A percentile compares a stretch with the other conserved stretches of the same genome.
Conservation (phyloP, 1,140 invertebrate genomes). For the Thaumetopoea pityocampa region DNA sequence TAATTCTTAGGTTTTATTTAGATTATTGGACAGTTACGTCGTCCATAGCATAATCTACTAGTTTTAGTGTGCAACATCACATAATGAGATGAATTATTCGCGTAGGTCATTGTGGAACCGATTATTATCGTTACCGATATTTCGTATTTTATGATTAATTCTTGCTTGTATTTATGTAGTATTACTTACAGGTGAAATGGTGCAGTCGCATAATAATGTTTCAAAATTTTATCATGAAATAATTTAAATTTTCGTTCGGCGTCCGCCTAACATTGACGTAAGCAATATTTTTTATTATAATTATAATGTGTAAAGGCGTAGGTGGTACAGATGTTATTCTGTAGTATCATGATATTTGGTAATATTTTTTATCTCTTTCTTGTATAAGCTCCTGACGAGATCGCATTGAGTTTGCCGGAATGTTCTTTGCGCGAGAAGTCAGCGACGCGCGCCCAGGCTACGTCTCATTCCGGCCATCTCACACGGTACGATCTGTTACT, state of each 20-base stretch:
- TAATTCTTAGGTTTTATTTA: constrained; percentile 30
- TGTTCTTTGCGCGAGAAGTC: too few species aligned
- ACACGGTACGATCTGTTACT: too few species aligned
- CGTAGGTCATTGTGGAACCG: constrained; percentile 29
- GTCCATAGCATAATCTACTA: constrained; percentile 44
- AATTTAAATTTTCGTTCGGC: constrained; percentile 21
- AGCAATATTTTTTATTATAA: constrained; percentile 34
- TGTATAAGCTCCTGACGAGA: too few species aligned
- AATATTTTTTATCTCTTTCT: too few species aligned
- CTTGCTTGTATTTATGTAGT: constrained; percentile 21
- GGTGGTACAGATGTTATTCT: not conserved
- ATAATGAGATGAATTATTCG: constrained; percentile 32
- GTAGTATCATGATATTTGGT: constrained; percentile 3
- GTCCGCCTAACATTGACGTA: constrained; percentile 54
- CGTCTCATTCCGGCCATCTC: too few species aligned
- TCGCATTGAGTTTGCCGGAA: too few species aligned
- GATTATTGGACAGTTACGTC: constrained; percentile 22
- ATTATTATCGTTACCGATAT: constrained; percentile 53
- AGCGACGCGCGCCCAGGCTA: too few species aligned
- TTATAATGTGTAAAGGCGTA: constrained; percentile 19
- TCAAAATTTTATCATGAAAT: constrained; percentile 23
- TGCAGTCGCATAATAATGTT: constrained; percentile 13
- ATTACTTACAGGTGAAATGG: constrained; percentile 6
- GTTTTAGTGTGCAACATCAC: constrained; percentile 42
- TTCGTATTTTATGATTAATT: constrained; percentile 18